phyloP scores from a whole-genome alignment of 1,140 invertebrate genomes.

The Sinella curviseta region DNA sequence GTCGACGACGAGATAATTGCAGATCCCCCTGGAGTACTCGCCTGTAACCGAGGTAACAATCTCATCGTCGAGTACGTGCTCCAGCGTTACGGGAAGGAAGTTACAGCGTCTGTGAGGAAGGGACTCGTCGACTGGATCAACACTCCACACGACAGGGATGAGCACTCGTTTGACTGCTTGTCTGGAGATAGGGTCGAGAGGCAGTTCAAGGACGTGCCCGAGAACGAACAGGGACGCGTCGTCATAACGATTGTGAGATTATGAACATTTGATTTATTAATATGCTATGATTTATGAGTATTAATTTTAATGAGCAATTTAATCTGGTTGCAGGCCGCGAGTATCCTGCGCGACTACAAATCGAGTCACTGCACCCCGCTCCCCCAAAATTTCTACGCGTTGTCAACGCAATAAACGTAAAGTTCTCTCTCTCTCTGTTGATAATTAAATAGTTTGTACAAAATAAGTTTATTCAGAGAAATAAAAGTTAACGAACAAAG shows the following conservation, averaged over 20 bases:
- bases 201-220: neutral
- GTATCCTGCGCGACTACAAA: constrained; percentile 81
- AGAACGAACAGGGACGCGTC: neutral
- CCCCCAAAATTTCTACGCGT: too few species aligned
- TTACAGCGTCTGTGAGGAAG: neutral
- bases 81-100: neutral
- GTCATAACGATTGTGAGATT: neutral
- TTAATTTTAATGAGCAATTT: neutral
- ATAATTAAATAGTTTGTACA: too few species aligned
- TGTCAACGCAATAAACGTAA: too few species aligned
- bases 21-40: constrained; percentile 35
- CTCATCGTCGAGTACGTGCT: neutral
- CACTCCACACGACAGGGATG: neutral
- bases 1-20: constrained; percentile 73
- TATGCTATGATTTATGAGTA: neutral
- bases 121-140: neutral
- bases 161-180: neutral
- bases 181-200: neutral
- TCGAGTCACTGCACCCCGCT: constrained; percentile 83
- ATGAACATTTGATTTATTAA: neutral
- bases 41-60: neutral
- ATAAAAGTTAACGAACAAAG: neutral
- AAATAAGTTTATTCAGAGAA: neutral
- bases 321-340: constrained; percentile 60
- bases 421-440: too few species aligned